Base-by-base conservation (phyloP, 2,797 vertebrate genomes). In the Brachyalestes nurse region DNA sequence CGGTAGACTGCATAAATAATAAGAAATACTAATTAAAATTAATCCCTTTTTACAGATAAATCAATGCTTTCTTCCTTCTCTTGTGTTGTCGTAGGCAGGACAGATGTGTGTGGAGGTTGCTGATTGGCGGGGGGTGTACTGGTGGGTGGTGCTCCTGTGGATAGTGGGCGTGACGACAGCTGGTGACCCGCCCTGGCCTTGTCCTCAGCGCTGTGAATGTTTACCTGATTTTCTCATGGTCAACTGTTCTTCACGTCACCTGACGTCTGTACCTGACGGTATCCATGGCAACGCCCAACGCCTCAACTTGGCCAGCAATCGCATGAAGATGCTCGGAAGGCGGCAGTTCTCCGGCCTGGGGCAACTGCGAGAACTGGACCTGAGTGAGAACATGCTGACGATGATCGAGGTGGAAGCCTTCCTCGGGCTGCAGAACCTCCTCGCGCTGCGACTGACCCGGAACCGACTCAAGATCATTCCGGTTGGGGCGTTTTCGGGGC, bases 391-490 rank as follows among this genome's bases (percentile, higher is more conserved):
- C 84, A 65, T 90, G 38, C 80, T 95, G 64, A 84, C 83, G 0
- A 40, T 86, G 28, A 86, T 95, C 0, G 94, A 95, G 72, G 92
- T 90, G 0, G 95, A 95, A 14, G 93, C 96, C 28, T 97, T 97
- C 80, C 79, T 89, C 0, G 92, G 95, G 45, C 86, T 97, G 49
- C 89, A 85, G 0, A 93, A 85, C 75, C 88, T 97, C 4, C 85
- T 90, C 21, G 91, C 84, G 12, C 92, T 97, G 40, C 88, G 86
- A 61, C 87, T 97, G 8, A 89, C 92, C 12, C 88, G 89, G 76
- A 97, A 97, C 83, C 90, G 85, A 3, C 89, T 97, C 19, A 95
- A 95, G 84, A 92, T 97, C 38, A 79, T 97, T 78, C 92, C 94
- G 0, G 93, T 93, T 0, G 95, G 95, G 3, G 89, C 91, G 0